A percentile compares a stretch with the other conserved stretches of the same genome.
phyloP scores from a whole-genome alignment of 1,140 invertebrate species.

The Trachymyrmex cornetzi region DNA sequence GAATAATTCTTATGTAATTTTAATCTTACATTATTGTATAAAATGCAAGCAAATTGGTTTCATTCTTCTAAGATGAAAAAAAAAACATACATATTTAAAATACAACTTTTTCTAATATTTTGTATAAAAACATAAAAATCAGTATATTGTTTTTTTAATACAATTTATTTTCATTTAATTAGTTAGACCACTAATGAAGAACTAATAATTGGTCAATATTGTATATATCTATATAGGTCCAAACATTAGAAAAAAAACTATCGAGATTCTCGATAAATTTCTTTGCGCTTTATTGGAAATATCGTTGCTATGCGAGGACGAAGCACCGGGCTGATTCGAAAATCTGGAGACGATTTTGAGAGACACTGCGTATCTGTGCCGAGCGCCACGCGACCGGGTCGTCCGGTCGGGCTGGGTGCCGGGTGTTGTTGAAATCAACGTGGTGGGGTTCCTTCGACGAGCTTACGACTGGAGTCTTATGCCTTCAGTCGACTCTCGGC shows the following conservation, averaged over 20 bases:
- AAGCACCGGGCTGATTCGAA: not conserved
- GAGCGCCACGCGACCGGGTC: constrained; percentile 83
- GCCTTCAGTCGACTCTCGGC: constrained; percentile 84
- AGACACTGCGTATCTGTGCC: constrained; percentile 83
- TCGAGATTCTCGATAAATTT: not conserved
- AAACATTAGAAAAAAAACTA: not conserved
- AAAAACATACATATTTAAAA: not conserved
- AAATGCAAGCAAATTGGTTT: not conserved
- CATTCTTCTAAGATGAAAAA: not conserved
- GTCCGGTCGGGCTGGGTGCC: constrained; percentile 81
- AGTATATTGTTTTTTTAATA: not conserved
- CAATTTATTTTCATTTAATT: not conserved
- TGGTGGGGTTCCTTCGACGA: constrained; percentile 83
- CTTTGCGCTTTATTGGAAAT: not conserved
- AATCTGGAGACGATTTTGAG: constrained; percentile 77
- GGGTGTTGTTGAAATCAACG: constrained; percentile 84
- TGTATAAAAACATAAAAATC: not conserved
- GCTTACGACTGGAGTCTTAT: constrained; percentile 79
- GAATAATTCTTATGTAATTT: not conserved
- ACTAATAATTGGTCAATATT: no score
- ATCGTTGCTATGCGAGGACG: not conserved
- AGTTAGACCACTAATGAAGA: not conserved
- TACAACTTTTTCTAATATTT: not conserved
- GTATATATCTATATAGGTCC: not conserved
- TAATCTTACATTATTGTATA: not conserved